These are phyloP conservation scores for Heliconius congener DNA, from an alignment of 1,140 invertebrate species.

Conservation along the genomic window DNA sequence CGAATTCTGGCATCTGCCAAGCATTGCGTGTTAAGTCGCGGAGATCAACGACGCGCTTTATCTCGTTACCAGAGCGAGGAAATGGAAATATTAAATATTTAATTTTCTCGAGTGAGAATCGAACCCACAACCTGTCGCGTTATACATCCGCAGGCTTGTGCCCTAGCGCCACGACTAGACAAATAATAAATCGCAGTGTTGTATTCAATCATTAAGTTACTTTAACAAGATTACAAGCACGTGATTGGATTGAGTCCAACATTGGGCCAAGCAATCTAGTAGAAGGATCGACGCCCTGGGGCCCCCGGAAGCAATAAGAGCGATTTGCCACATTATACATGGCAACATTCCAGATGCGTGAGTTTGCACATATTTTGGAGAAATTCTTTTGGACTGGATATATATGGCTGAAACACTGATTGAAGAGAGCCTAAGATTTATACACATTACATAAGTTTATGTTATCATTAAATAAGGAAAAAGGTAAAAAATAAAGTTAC, in stretches of 20 bases:
- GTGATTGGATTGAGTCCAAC: slow-evolving; percentile 51
- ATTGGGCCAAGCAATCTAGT: slow-evolving; percentile 34
- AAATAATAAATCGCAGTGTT: slow-evolving; percentile 9
- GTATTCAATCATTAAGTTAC: slow-evolving; percentile 10
- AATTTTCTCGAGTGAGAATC: too few relatives aligned
- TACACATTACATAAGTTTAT: not conserved
- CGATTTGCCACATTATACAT: slow-evolving; percentile 55
- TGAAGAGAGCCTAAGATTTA: slow-evolving; percentile 30
- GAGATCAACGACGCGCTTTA: too few relatives aligned
- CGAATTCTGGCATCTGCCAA: too few relatives aligned
- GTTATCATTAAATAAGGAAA: not conserved
- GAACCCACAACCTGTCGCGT: too few relatives aligned
- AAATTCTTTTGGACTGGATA: slow-evolving; percentile 28
- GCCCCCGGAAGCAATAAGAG: slow-evolving; percentile 56
- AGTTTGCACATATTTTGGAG: slow-evolving; percentile 35
- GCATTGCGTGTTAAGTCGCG: too few relatives aligned
- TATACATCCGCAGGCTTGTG: too few relatives aligned
- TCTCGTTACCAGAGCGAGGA: too few relatives aligned
- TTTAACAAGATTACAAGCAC: slow-evolving; percentile 37
- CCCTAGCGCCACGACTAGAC: too few relatives aligned
- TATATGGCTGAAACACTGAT: slow-evolving; percentile 28
- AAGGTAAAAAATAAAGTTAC: too few relatives aligned
- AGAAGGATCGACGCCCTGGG: slow-evolving; percentile 29
- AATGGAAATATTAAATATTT: too few relatives aligned
- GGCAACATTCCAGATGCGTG: slow-evolving; percentile 51